Evolutionary conservation across 2,797 vertebrate species (phyloP).

Genomic region (Pangasius macronema): DNA sequence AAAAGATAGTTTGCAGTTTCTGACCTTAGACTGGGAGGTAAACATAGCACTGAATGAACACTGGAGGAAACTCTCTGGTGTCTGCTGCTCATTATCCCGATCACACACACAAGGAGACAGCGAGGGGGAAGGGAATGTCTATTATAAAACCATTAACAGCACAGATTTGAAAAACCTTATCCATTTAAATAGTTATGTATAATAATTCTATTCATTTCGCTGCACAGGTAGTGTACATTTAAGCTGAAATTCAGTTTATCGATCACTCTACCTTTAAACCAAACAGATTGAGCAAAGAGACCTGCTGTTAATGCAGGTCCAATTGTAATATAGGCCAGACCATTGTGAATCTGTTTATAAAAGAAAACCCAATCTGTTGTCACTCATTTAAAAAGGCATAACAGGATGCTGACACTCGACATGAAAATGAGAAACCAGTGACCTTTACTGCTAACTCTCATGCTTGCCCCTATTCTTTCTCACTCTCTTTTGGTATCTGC

Average conservation of each 20-base stretch:
- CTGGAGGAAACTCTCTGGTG: not conserved
- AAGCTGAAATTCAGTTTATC: not conserved
- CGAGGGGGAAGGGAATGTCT: not conserved
- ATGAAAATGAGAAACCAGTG: slow-evolving; percentile 83
- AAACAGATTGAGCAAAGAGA: not conserved
- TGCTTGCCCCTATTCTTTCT: slow-evolving; percentile 33
- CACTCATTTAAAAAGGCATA: slow-evolving; percentile 81
- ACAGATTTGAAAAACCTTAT: not conserved
- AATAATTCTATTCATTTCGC: not conserved
- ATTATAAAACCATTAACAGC: slow-evolving; percentile 6
- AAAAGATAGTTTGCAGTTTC: slow-evolving; percentile 6
- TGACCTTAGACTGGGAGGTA: slow-evolving; percentile 7
- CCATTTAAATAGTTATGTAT: not conserved
- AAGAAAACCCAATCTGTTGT: slow-evolving; percentile 72
- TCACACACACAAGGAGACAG: not conserved
- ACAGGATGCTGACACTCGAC: slow-evolving; percentile 80
- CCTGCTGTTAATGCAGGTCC: slow-evolving; percentile 38
- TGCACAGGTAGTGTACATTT: not conserved
- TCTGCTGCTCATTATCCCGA: not conserved
- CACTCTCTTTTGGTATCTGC: slow-evolving; percentile 59
- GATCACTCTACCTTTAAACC: not conserved
- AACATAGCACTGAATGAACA: not conserved
- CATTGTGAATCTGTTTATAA: slow-evolving; percentile 68
- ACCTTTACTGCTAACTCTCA: slow-evolving; percentile 79
- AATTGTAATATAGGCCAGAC: slow-evolving; percentile 68